A percentile compares a stretch with the other conserved stretches of the same genome.
Conservation (phyloP, 2,797 vertebrate species). For the Glyptemys insculpta region DNA sequence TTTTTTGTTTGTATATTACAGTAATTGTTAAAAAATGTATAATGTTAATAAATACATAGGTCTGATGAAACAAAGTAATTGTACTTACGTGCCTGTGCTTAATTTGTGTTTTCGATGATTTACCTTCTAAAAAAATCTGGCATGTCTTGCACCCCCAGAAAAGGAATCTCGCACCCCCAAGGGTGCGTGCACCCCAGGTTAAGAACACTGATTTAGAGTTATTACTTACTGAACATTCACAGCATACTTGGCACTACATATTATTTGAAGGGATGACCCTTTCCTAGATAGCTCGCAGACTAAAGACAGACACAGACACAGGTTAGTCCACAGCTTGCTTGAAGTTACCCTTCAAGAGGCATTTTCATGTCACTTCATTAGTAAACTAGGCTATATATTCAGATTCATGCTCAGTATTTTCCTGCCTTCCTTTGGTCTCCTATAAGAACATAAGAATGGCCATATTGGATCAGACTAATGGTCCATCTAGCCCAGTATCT, state of each 20-base stretch:
- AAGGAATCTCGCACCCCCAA: fast-evolving
- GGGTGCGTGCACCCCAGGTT: too few species aligned
- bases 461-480: not conserved
- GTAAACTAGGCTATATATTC: not conserved
- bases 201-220: too few species aligned
- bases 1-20: too few species aligned
- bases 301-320: not conserved
- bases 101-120: too few species aligned
- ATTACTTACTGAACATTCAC: not conserved
- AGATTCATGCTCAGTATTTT: not conserved
- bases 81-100: too few species aligned
- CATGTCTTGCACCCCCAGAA: too few species aligned
- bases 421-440: not conserved
- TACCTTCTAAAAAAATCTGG: too few species aligned
- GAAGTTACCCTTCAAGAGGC: not conserved
- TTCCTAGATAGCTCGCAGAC: not conserved
- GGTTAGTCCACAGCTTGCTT: not conserved
- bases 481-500: not conserved
- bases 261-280: fast-evolving
- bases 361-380: not conserved
- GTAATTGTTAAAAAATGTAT: too few species aligned
- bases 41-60: too few species aligned
- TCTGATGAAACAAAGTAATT: too few species aligned
- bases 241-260: not conserved
- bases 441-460: not conserved